Percentiles rank a stretch among this genome's conserved stretches.
Evolutionary conservation across 2,888 invertebrate species (phyloP).

Genomic region (Pyralis farinalis): DNA sequence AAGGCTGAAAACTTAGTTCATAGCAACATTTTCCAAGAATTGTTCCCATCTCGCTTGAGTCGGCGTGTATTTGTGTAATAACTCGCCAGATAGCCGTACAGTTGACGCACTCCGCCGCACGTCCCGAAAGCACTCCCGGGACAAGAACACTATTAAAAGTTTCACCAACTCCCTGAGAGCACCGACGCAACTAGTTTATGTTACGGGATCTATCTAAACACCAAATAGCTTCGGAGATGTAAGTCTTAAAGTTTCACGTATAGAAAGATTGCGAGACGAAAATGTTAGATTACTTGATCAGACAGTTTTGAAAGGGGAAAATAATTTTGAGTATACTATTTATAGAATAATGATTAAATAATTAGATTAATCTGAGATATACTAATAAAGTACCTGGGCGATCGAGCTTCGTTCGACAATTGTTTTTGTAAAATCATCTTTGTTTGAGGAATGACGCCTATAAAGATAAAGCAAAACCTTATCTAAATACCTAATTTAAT

Average conservation of each 20-base stretch:
- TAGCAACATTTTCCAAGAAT: slow-evolving; percentile 11
- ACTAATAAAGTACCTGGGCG: too few species aligned
- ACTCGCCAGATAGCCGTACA: slow-evolving; percentile 27
- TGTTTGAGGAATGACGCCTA: too few species aligned
- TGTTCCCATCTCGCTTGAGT: slow-evolving; percentile 29
- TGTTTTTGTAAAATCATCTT: too few species aligned
- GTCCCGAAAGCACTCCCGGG: slow-evolving; percentile 37
- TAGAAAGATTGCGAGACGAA: slow-evolving; percentile 17
- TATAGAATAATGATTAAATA: too few species aligned
- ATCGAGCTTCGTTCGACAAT: too few species aligned
- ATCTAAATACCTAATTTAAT: too few species aligned
- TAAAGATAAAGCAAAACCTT: too few species aligned
- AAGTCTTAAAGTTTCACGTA: slow-evolving; percentile 19
- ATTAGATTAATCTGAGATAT: too few species aligned
- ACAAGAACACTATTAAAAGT: slow-evolving; percentile 74
- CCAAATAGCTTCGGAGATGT: slow-evolving; percentile 28
- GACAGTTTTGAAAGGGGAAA: slow-evolving; percentile 10
- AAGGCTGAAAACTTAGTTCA: slow-evolving; percentile 5
- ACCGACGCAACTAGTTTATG: slow-evolving; percentile 60
- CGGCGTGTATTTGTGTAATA: slow-evolving; percentile 23
- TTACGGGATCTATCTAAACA: slow-evolving; percentile 40
- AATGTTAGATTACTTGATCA: slow-evolving; percentile 14
- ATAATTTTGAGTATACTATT: too few species aligned
- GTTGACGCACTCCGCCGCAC: slow-evolving; percentile 32
- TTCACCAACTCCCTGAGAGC: slow-evolving; percentile 52